Evolutionary conservation across 1,140 invertebrate species (phyloP), one percentile per base, ranked within the genome.

Genomic region (Megathymus violae): DNA sequence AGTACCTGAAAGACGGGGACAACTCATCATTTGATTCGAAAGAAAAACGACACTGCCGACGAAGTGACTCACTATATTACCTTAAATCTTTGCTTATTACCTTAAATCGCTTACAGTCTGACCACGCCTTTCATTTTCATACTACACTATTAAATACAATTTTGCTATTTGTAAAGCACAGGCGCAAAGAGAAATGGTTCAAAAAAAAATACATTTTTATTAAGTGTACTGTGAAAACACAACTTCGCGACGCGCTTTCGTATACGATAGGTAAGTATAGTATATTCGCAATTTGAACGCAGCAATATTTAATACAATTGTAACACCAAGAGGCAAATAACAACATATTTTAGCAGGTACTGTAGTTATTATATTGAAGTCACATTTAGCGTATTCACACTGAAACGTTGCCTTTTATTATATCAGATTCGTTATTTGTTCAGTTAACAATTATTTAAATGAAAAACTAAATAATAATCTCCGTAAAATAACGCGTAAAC

Each of bases 201-300:
- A n/a, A 16, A 13, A 5, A 52, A 25, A 27, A 25, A n/a, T 43
- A 44, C 27, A 31, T 27, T 54, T 54, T 44, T 13, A 34, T 43
- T 14, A 46, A 9, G 25, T 16, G 44, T 51, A 59, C 38, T 38
- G 44, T 62, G 60, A 62, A 52, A 52, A 40, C 52, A 43, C 27
- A 19, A 56, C 44, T 47, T 60, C 51, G 43, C 19, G 41, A 58
- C 46, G 60, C 65, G 75, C 79, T 80, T 80, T 76, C 75, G 76
- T 83, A 81, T 83, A 83, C 78, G 80, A 79, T 79, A 76, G 68
- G 59, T 73, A 71, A 67, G 68, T 64, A 59, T 63, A 56, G 51
- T 43, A 74, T 68, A 60, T 62, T 17, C 50, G 48, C 67, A 67
- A 41, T 54, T 58, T 63, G 47, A 48, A 59, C 51, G 51, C 63